Evolutionary conservation across 2,113 vertebrate genomes (phyloP), one percentile per base, ranked within the genome.

Genomic region (Lepisosteus osseus): DNA sequence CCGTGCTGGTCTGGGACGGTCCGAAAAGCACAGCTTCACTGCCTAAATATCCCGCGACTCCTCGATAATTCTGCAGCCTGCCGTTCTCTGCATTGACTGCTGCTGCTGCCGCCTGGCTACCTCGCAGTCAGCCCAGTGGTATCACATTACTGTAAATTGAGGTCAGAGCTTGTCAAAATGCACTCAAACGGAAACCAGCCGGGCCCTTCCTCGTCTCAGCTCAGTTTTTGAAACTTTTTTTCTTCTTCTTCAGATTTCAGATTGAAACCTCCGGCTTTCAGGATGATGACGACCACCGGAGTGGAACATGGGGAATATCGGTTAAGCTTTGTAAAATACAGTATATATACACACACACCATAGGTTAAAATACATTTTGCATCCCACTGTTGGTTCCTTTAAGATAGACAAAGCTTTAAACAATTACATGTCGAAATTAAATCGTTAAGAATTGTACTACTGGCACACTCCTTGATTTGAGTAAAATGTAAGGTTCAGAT

Each of bases 111-210:
- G 47, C 65, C 9, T 51, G 47, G 61, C 78, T 68, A 73, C 82
- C 76, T 70, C 75, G 59, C 79, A 5, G 84, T 54, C 67, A 79
- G 81, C 68, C 74, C 72, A 71, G 75, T 73, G 85, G 86, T 86
- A 80, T 89, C 86, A 83, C 85, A 72, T 89, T 89, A 86, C 90
- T 83, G 78, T 29, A 77, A 81, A 77, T 75, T 79, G 85, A 89
- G 85, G 65, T 65, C 86, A 89, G 67, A 70, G 65, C 65, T 63
- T 66, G 69, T 68, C 69, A 61, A 72, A 71, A 73, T 75, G 17
- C 65, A 70, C 11, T 54, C 65, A 77, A 73, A 75, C 29, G 73
- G 73, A 77, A 77, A 77, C 69, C 77, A 66, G 69, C 71, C 67
- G 61, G 41, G 54, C 40, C 63, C 14, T 45, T 59, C 9, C 47